Evolutionary conservation across 2,113 vertebrate species (phyloP).

Genomic region (Sminthopsis crassicaudata): DNA sequence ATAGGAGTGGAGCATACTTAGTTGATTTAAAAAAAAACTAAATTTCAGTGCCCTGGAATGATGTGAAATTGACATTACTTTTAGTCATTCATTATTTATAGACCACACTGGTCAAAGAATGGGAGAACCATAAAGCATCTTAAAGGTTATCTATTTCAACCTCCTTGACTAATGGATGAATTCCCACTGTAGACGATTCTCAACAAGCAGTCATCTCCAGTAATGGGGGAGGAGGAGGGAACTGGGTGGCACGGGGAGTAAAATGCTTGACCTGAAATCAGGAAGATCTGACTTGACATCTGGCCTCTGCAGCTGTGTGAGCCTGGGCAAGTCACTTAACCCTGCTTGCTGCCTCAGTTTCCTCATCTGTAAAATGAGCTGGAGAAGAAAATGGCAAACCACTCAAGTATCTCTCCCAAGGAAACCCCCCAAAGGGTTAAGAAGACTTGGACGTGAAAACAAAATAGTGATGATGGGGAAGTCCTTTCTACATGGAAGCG

Average conservation of each 20-base stretch:
- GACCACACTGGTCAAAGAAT: not conserved
- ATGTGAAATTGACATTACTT: not conserved
- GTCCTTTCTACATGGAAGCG: not conserved
- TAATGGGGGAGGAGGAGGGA: not conserved
- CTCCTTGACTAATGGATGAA: not conserved
- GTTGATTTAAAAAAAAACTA: not conserved
- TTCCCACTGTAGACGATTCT: not conserved
- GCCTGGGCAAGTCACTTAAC: not conserved
- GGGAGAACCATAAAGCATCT: not conserved
- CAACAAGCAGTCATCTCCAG: not conserved
- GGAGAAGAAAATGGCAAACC: not conserved
- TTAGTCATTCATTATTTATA: not conserved
- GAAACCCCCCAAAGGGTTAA: not conserved
- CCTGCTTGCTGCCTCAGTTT: not conserved
- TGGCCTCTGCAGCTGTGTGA: not conserved
- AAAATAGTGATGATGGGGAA: not conserved
- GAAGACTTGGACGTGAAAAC: not conserved
- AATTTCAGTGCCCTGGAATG: not conserved
- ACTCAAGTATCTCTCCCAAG: not conserved
- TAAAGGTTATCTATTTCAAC: not conserved
- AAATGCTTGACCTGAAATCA: too few species aligned
- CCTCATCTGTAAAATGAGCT: not conserved
- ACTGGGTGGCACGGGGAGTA: too few species aligned
- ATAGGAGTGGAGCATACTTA: not conserved
- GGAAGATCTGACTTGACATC: not conserved